Conservation (phyloP, 37 sponge, comb jelly and placozoan genomes). For the Geodia barretti region DNA sequence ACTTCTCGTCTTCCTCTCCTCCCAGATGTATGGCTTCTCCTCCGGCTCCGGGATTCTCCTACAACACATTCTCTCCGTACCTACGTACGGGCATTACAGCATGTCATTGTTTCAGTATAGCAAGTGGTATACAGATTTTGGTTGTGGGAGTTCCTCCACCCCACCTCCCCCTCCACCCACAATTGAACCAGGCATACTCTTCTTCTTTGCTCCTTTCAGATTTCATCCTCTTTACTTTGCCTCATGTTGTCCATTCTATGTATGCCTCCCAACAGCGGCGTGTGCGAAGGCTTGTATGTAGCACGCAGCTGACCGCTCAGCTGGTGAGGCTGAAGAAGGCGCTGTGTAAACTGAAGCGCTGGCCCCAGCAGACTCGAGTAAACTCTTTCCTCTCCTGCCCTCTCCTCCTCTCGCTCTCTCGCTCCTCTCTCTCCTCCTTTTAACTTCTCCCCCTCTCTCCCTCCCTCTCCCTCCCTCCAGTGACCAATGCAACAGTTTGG, state of each 20-base stretch:
- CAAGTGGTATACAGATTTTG: neutral
- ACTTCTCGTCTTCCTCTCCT: slow-evolving; percentile 68
- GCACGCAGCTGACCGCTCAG: no score
- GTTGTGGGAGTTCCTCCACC: neutral
- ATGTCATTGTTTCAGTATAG: no score
- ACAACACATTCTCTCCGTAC: slow-evolving; percentile 43
- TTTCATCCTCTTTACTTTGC: neutral
- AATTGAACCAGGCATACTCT: neutral
- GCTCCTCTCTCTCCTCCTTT: neutral
- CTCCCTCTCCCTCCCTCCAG: neutral
- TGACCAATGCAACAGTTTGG: slow-evolving; percentile 27
- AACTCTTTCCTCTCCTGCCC: neutral
- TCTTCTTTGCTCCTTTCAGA: neutral
- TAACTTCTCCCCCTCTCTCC: neutral
- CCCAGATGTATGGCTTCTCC: slow-evolving; percentile 55
- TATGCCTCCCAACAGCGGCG: neutral
- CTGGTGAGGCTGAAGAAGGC: no score
- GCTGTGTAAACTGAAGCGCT: no score
- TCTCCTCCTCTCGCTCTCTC: slow-evolving; percentile 19
- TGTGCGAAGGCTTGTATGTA: neutral
- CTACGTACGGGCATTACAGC: neutral
- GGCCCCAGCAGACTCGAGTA: no score
- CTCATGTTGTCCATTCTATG: neutral
- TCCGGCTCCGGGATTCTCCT: slow-evolving; percentile 52
- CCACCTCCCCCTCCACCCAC: slow-evolving; percentile 8